These are phyloP conservation scores for Gambelia wislizenii DNA, from an alignment of 2,797 vertebrate species.

Conservation along the genomic window DNA sequence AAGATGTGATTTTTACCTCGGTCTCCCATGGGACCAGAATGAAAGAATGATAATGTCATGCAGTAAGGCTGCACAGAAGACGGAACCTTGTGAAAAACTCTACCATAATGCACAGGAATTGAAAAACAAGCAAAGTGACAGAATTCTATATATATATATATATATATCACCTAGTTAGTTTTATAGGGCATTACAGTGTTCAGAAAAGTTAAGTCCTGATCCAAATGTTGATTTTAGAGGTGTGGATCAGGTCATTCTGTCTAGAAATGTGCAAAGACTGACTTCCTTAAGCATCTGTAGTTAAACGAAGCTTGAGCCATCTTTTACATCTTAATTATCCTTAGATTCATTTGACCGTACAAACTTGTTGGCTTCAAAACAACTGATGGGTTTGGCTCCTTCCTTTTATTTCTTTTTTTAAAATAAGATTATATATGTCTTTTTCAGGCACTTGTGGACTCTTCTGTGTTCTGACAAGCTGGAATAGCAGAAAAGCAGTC, in stretches of 20 bases:
- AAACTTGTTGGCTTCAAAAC: neutral
- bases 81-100: too few species aligned
- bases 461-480: neutral
- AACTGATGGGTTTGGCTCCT: neutral
- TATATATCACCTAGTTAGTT: too few species aligned
- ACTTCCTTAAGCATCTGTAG: neutral
- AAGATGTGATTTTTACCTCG: too few species aligned
- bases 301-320: neutral
- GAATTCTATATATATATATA: too few species aligned
- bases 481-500: conserved; percentile 18
- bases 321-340: neutral
- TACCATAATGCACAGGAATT: too few species aligned
- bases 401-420: neutral
- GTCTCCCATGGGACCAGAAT: too few species aligned
- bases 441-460: conserved; percentile 8
- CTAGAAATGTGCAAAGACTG: neutral
- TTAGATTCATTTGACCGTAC: neutral
- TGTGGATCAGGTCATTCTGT: neutral
- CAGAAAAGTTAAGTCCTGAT: neutral
- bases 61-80: too few species aligned
- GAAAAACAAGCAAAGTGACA: neutral
- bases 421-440: neutral
- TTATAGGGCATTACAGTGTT: too few species aligned
- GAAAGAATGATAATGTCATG: too few species aligned
- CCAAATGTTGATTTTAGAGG: neutral